phyloP scores from a whole-genome alignment of 2,797 vertebrate species.

The Helicolenus hilgendorfi region DNA sequence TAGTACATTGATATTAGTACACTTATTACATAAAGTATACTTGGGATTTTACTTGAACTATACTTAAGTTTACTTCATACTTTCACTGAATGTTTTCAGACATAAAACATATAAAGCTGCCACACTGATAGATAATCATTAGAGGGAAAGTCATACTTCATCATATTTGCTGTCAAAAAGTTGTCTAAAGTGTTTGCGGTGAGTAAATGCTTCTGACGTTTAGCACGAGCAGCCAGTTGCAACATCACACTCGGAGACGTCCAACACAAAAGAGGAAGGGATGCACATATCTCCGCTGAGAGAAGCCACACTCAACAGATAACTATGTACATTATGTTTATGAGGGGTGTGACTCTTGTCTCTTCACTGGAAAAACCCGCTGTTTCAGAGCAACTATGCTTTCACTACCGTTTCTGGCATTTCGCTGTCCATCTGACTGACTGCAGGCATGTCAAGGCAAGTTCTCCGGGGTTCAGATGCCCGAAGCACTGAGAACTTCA shows the following conservation, averaged over 20 bases:
- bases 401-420: background rate
- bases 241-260: background rate
- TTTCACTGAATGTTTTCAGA: background rate
- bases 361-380: background rate
- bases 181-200: background rate
- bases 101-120: background rate
- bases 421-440: background rate
- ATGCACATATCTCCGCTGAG: background rate
- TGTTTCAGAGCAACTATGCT: background rate
- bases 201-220: background rate
- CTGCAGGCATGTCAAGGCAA: slow-evolving; percentile 3
- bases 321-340: background rate
- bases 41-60: too few relatives aligned
- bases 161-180: background rate
- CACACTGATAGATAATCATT: background rate
- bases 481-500: background rate
- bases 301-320: background rate
- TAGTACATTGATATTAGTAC: too few relatives aligned
- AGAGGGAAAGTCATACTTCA: background rate
- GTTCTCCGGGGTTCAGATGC: background rate
- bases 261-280: background rate
- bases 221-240: background rate
- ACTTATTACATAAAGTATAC: too few relatives aligned
- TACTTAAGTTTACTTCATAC: too few relatives aligned
- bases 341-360: background rate